phyloP scores from a whole-genome alignment of 2,113 vertebrate species.

The Dasyurus viverrinus region DNA sequence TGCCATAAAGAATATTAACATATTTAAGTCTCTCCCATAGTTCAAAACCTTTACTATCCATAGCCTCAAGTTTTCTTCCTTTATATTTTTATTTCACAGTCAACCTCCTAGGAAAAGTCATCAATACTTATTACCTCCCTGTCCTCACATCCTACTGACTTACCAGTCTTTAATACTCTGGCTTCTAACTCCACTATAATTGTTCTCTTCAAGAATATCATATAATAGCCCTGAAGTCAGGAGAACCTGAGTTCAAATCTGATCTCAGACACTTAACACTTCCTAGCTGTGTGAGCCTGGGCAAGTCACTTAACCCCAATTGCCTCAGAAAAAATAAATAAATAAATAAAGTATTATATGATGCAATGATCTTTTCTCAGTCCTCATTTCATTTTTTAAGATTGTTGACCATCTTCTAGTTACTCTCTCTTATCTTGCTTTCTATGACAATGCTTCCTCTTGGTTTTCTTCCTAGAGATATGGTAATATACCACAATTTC shows the following conservation, averaged over 20 bases:
- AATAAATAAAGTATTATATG: too few species aligned
- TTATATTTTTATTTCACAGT: not conserved
- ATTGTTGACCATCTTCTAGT: not conserved
- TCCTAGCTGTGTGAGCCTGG: too few species aligned
- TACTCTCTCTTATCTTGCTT: not conserved
- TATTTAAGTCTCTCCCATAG: not conserved
- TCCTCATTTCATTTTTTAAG: not conserved
- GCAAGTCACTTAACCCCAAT: too few species aligned
- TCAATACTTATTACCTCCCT: not conserved
- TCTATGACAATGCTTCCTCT: not conserved
- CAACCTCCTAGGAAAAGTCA: not conserved
- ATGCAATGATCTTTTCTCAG: not conserved
- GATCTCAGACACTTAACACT: too few species aligned
- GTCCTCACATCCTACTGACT: not conserved
- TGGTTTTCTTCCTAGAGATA: not conserved
- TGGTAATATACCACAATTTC: not conserved
- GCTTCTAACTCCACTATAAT: not conserved
- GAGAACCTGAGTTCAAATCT: too few species aligned
- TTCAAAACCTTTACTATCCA: not conserved
- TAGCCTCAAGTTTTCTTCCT: not conserved
- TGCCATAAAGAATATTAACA: not conserved
- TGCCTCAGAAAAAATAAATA: too few species aligned
- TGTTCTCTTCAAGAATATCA: not conserved
- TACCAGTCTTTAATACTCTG: not conserved
- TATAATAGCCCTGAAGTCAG: too few species aligned